phyloP scores from a whole-genome alignment of 2,113 vertebrate genomes.

The Ophiodon elongatus region DNA sequence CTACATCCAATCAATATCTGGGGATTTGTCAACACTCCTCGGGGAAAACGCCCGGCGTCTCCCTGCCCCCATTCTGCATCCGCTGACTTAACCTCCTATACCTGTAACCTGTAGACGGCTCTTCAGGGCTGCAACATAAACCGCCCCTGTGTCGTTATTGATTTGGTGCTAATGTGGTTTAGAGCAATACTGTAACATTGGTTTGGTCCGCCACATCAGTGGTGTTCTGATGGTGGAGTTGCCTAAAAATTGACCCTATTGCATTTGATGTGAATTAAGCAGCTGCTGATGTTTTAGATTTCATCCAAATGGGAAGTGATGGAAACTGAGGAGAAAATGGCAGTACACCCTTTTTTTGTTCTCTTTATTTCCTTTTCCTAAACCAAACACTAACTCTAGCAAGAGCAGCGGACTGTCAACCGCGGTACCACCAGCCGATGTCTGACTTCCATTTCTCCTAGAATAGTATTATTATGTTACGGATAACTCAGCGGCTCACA shows the following conservation, averaged over 20 bases:
- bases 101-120: slow-evolving; percentile 40
- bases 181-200: slow-evolving; percentile 30
- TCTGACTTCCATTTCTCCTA: too few relatives aligned
- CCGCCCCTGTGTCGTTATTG: slow-evolving; percentile 35
- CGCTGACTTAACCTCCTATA: slow-evolving; percentile 43
- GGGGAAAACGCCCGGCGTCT: slow-evolving; percentile 22
- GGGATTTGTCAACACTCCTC: slow-evolving; percentile 73
- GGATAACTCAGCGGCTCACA: background rate
- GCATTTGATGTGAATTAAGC: background rate
- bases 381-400: background rate
- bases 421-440: too few relatives aligned
- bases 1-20: slow-evolving; percentile 71
- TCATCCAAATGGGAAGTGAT: background rate
- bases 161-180: slow-evolving; percentile 52
- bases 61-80: slow-evolving; percentile 36
- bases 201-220: background rate
- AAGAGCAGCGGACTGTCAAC: too few relatives aligned
- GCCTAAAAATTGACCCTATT: background rate
- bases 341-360: background rate
- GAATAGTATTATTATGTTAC: too few relatives aligned
- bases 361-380: background rate
- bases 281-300: background rate
- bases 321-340: background rate
- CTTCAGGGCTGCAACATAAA: slow-evolving; percentile 30
- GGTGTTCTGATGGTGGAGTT: background rate